Evolutionary conservation across 2,888 invertebrate genomes (phyloP), one percentile per base, ranked within the genome.

Genomic region (Athalia rosae): DNA sequence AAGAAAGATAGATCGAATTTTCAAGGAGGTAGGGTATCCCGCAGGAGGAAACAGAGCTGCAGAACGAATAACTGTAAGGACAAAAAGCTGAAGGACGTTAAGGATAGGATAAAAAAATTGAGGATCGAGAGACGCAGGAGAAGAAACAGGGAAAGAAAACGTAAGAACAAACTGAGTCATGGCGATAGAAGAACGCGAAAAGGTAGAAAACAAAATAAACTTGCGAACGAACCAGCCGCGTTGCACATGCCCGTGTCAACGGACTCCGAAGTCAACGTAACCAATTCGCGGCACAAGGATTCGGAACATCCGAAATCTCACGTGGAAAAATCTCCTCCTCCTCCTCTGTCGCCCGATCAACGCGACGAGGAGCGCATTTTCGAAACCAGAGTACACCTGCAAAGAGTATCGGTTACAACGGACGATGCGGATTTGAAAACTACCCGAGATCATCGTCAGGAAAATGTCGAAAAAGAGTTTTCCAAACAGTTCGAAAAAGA

Each of bases 401-500:
- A 47, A 58, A 28, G 28, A 28, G 28, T 28, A 2, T 28, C 28
- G 28, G 28, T 28, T 28, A 28, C 28, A 28, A 28, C 28, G 28
- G 28, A 28, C 28, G 28, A 28, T 28, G 28, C 28, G 28, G 28
- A 28, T 28, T 28, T 28, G 28, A 28, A 53, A 56, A 56, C 11
- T 43, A 11, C 74, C n/a, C 28, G 62, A n/a, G 58, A 58, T 11
- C 74, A 61, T 50, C 61, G 11, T 73, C 80, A 62, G 67, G 85
- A 82, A 67, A 86, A 85, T 48, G 84, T 87, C 4, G 87, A 87
- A 76, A 83, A 85, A 28, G 86, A 87, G 43, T 84, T 88, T 50
- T 86, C 87, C 3, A 85, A 83, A 41, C 85, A 87, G 77, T 79
- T 87, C 28, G 86, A 87, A 64, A 85, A 82, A 58, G 87, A 87